phyloP scores from a whole-genome alignment of 2,113 vertebrate genomes.

The Chrysemys picta region DNA sequence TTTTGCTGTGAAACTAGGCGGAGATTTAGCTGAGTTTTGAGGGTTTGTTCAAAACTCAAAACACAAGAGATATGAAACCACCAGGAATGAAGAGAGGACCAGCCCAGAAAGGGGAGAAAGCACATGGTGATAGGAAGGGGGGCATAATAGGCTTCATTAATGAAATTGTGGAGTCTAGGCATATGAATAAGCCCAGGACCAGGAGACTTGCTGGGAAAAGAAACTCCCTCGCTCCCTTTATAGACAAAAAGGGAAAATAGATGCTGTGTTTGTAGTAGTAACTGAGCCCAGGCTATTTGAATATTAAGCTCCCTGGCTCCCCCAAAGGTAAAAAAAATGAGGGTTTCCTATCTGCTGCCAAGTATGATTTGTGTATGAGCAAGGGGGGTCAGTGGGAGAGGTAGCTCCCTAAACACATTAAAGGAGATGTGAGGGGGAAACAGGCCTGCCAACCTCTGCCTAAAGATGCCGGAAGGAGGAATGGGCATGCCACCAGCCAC shows the following conservation, averaged over 20 bases:
- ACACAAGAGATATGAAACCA: background rate
- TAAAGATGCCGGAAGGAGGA: background rate
- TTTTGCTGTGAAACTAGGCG: background rate
- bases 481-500: background rate
- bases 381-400: background rate
- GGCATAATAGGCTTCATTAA: background rate
- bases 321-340: background rate
- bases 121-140: background rate
- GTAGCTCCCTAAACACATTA: background rate
- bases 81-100: background rate
- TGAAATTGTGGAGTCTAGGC: background rate
- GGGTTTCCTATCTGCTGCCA: background rate
- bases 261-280: background rate
- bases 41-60: background rate
- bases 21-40: background rate
- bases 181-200: background rate
- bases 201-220: background rate
- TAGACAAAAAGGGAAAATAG: background rate
- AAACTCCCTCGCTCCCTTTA: background rate
- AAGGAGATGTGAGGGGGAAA: background rate
- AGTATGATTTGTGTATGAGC: background rate
- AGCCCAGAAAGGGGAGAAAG: background rate
- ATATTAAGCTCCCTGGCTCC: background rate
- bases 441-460: background rate
- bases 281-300: background rate